Percentiles rank a stretch among this genome's conserved stretches.
phyloP scores from a whole-genome alignment of 1,140 invertebrate genomes.

The Diabrotica virgifera region DNA sequence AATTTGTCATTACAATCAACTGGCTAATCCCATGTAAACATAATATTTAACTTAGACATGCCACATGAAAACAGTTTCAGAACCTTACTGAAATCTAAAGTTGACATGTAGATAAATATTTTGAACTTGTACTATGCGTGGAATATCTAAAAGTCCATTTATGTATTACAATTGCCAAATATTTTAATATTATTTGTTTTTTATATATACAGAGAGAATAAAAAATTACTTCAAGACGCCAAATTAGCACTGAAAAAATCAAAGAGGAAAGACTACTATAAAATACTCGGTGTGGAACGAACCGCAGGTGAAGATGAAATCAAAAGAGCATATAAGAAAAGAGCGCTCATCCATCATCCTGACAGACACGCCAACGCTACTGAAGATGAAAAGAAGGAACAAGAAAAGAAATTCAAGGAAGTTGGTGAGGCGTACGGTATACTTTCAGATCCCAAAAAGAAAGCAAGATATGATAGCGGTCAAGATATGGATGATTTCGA shows the following conservation, averaged over 20 bases:
- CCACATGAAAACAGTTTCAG: too few relatives aligned
- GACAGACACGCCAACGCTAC: slow-evolving; percentile 88
- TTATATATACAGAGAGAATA: slow-evolving; percentile 68
- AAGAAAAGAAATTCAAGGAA: slow-evolving; percentile 96
- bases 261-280: slow-evolving; percentile 98
- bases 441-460: slow-evolving; percentile 89
- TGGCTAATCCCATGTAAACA: too few relatives aligned
- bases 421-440: slow-evolving; percentile 95
- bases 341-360: slow-evolving; percentile 83
- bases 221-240: slow-evolving; percentile 76
- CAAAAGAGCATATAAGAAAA: slow-evolving; percentile 93
- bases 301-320: slow-evolving; percentile 90
- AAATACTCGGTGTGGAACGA: slow-evolving; percentile 86
- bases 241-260: slow-evolving; percentile 85
- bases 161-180: too few relatives aligned
- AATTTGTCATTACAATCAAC: too few relatives aligned
- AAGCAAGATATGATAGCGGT: slow-evolving; percentile 88
- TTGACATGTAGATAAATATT: too few relatives aligned
- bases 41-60: too few relatives aligned
- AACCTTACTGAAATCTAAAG: too few relatives aligned
- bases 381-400: slow-evolving; percentile 78
- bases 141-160: too few relatives aligned
- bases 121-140: too few relatives aligned
- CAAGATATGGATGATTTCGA: slow-evolving; percentile 72
- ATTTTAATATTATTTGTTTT: too few relatives aligned